Conservation (phyloP, 2,888 invertebrate species). For the Amblyjoppa proteus region DNA sequence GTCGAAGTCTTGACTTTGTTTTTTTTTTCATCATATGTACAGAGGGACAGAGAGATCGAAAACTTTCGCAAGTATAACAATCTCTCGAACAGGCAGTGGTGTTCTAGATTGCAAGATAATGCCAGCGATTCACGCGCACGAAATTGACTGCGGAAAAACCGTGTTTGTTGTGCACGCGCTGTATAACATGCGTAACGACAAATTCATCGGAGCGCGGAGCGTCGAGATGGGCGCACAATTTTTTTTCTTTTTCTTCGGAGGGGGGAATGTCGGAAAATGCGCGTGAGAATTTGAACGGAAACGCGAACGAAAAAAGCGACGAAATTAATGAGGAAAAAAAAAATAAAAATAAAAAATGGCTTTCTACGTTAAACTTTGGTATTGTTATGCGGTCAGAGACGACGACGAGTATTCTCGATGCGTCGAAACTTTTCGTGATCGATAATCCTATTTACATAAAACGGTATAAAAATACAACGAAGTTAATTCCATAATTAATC, state of each 20-base stretch:
- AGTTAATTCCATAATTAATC: constrained; percentile 68
- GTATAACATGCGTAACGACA: background rate
- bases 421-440: constrained; percentile 47
- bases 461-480: constrained; percentile 75
- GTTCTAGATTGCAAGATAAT: constrained; percentile 39
- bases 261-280: constrained; percentile 36
- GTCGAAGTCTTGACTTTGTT: constrained; percentile 37
- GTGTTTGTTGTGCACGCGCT: constrained; percentile 10
- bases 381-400: constrained; percentile 80
- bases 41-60: constrained; percentile 47
- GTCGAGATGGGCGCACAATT: background rate
- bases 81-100: constrained; percentile 62
- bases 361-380: constrained; percentile 84
- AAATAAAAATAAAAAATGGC: constrained; percentile 69
- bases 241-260: background rate
- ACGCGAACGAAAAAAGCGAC: constrained; percentile 71
- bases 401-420: constrained; percentile 47
- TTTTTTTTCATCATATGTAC: constrained; percentile 42
- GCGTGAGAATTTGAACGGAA: constrained; percentile 2
- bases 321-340: constrained; percentile 70
- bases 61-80: constrained; percentile 17
- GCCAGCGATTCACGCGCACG: constrained; percentile 22
- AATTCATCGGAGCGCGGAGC: background rate
- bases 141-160: constrained; percentile 46
- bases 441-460: constrained; percentile 60